A percentile compares a stretch with the other conserved stretches of the same genome.
Conservation (phyloP, 2,888 invertebrate genomes). For the Caenorhabditis plicata region DNA sequence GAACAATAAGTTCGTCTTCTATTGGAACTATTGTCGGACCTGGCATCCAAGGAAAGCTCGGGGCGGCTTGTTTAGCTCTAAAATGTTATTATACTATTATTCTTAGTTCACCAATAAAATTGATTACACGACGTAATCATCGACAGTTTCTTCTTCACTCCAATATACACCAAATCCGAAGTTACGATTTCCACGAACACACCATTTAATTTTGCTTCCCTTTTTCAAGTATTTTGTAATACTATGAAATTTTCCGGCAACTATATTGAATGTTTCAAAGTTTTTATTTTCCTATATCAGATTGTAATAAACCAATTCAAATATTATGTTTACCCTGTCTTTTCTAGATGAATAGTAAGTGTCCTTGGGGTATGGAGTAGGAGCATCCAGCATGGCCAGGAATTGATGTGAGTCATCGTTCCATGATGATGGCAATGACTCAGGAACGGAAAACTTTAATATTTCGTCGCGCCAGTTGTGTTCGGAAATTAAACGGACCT, state of each 20-base stretch:
- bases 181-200: constrained; percentile 37
- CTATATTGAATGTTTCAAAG: constrained; percentile 17
- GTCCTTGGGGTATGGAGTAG: constrained; percentile 40
- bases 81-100: constrained; percentile 3
- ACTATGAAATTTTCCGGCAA: constrained; percentile 29
- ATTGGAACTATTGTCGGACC: constrained; percentile 53
- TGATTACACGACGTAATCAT: constrained; percentile 30
- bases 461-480: constrained; percentile 52
- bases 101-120: background rate
- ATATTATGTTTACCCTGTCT: constrained; percentile 10
- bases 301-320: background rate
- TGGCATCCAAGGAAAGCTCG: constrained; percentile 55
- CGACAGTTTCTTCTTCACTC: constrained; percentile 25
- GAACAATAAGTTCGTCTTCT: constrained; percentile 33
- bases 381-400: constrained; percentile 37
- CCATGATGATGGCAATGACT: constrained; percentile 50
- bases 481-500: constrained; percentile 39
- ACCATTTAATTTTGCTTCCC: constrained; percentile 27
- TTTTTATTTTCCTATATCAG: constrained; percentile 19
- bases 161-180: constrained; percentile 41
- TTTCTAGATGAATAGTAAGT: constrained; percentile 42
- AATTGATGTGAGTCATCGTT: constrained; percentile 42
- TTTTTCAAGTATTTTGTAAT: constrained; percentile 18
- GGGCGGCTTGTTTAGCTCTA: constrained; percentile 44
- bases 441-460: constrained; percentile 37